Evolutionary conservation across 2,113 vertebrate species (phyloP).

Genomic region (Gallinago undulata): DNA sequence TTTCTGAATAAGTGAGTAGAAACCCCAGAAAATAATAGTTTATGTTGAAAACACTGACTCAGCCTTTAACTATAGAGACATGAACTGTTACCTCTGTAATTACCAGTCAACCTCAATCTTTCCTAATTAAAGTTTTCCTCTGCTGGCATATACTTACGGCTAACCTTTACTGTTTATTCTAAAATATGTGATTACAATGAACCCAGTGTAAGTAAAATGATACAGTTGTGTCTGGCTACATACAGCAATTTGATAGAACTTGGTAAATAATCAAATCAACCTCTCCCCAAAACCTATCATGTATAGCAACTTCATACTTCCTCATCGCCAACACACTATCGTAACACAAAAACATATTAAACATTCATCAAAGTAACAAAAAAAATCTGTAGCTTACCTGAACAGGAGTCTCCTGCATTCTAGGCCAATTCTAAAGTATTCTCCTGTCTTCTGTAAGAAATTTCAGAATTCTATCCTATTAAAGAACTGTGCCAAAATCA

Average conservation of each 20-base stretch:
- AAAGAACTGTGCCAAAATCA: background rate
- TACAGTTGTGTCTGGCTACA: background rate
- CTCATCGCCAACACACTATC: background rate
- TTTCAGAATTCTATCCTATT: background rate
- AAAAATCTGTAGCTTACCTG: background rate
- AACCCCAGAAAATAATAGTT: background rate
- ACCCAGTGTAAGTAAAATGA: background rate
- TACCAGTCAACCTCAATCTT: background rate
- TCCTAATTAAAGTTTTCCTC: conserved; percentile 27
- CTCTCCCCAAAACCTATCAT: background rate
- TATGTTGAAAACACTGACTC: conserved; percentile 5
- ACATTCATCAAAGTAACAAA: background rate
- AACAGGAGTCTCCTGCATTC: background rate
- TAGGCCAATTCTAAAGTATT: background rate
- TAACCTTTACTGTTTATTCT: background rate
- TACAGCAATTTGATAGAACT: background rate
- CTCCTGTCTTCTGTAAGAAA: background rate
- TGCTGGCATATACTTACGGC: background rate
- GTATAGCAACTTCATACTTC: background rate
- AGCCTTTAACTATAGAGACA: background rate
- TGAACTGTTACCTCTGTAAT: conserved; percentile 23
- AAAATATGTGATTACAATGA: background rate
- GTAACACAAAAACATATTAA: background rate
- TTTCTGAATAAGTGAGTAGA: background rate
- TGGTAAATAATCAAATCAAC: background rate